phyloP scores from a whole-genome alignment of 2,113 vertebrate species.

The Antechinus flavipes region DNA sequence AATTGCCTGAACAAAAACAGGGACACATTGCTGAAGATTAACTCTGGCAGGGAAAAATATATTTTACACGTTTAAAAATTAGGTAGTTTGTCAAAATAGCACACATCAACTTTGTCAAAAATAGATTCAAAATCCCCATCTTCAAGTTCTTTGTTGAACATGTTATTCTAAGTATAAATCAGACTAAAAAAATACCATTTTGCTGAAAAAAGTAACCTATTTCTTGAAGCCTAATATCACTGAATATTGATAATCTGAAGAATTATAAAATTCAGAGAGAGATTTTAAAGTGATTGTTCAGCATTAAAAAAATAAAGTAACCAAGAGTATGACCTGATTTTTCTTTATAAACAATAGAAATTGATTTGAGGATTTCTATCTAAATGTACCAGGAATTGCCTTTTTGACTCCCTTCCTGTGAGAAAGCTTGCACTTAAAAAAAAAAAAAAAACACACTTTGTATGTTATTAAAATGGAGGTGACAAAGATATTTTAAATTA shows the following conservation, averaged over 20 bases:
- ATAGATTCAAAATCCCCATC: neutral
- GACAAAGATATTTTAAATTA: neutral
- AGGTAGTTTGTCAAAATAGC: conserved; percentile 46
- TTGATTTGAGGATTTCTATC: conserved; percentile 1
- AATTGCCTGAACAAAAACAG: conserved; percentile 76
- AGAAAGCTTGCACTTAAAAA: neutral
- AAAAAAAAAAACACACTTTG: rapidly evolving
- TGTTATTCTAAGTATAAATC: neutral
- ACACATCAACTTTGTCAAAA: conserved; percentile 37
- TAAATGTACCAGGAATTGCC: conserved; percentile 25
- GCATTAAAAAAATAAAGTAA: conserved; percentile 4
- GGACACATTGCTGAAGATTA: conserved; percentile 68
- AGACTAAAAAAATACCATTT: neutral
- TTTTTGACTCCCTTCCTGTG: conserved; percentile 49
- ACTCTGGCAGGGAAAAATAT: conserved; percentile 47
- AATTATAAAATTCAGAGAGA: conserved; percentile 54
- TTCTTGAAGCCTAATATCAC: conserved; percentile 1
- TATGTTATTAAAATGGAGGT: neutral
- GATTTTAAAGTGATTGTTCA: conserved; percentile 30
- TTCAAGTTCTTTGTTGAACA: neutral
- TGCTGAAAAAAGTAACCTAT: neutral
- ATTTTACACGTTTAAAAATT: conserved; percentile 56
- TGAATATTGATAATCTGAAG: conserved; percentile 50
- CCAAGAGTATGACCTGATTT: conserved; percentile 8
- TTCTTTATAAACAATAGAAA: conserved; percentile 45